These are phyloP conservation scores for Drosophila guanche DNA, from an alignment of 1,140 invertebrate species.

Conservation along the genomic window DNA sequence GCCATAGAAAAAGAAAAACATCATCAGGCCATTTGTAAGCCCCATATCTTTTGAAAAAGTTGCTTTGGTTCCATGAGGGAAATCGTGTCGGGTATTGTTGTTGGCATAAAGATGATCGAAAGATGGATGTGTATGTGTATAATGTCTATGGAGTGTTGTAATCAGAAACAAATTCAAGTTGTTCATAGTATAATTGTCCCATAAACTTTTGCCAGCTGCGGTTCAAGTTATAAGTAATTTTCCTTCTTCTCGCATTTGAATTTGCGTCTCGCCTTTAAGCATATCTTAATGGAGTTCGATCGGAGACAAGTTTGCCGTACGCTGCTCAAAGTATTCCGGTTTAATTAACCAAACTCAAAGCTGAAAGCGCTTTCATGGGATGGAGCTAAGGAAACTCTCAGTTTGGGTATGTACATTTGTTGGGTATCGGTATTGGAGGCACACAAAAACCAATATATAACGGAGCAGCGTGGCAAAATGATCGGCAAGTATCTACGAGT, in stretches of 20 bases:
- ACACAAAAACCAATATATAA: not conserved
- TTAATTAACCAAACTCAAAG: conserved; percentile 43
- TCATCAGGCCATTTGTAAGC: too few relatives aligned
- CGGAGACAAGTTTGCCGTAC: conserved; percentile 21
- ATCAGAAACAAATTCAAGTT: too few relatives aligned
- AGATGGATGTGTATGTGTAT: too few relatives aligned
- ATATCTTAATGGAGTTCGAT: conserved; percentile 27
- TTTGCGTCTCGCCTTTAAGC: conserved; percentile 9
- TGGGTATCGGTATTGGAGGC: conserved; percentile 2
- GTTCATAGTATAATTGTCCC: too few relatives aligned
- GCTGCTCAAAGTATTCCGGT: conserved; percentile 19
- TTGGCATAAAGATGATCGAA: too few relatives aligned
- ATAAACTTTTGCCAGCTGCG: not conserved
- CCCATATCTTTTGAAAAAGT: too few relatives aligned
- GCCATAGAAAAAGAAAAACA: too few relatives aligned
- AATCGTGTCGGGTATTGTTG: too few relatives aligned
- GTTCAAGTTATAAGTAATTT: conserved; percentile 1
- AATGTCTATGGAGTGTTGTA: too few relatives aligned
- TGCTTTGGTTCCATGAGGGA: too few relatives aligned
- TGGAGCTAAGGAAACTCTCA: conserved; percentile 18
- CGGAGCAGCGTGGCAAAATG: conserved; percentile 9
- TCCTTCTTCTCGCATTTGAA: not conserved
- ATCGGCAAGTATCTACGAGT: not conserved
- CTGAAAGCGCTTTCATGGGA: conserved; percentile 22
- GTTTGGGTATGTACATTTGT: conserved; percentile 9